Conservation (phyloP, 2,797 vertebrate species). For the Thalassophryne amazonica region DNA sequence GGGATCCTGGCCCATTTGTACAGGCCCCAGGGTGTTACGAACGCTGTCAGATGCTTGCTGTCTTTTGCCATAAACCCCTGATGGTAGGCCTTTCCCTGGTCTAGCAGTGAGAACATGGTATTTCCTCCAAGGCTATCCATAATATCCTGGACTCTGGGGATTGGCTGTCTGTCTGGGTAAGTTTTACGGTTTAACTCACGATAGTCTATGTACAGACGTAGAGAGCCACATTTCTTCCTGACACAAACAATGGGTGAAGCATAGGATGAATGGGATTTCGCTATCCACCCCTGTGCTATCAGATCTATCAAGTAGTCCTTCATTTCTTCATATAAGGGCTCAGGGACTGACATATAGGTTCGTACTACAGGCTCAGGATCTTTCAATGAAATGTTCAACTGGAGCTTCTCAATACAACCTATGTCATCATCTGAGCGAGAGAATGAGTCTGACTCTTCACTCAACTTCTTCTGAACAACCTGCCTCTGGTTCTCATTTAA, state of each 20-base stretch:
- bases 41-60: neutral
- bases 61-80: neutral
- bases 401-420: neutral
- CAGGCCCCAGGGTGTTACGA: neutral
- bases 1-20: neutral
- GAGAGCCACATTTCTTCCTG: neutral
- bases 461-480: neutral
- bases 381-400: neutral
- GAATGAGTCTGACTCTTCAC: neutral
- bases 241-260: neutral
- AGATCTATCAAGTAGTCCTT: neutral
- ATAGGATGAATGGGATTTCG: neutral
- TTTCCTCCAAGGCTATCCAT: neutral
- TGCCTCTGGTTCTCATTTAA: neutral
- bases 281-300: neutral
- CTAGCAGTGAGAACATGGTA: neutral
- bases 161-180: neutral
- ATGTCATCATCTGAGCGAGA: neutral
- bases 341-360: neutral
- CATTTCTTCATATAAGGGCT: neutral
- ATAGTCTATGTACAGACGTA: neutral
- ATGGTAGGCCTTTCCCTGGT: neutral
- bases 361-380: neutral
- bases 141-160: neutral
- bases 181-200: neutral